These are phyloP conservation scores for Eulithis prunata DNA, from an alignment of 2,888 invertebrate species.

Conservation along the genomic window DNA sequence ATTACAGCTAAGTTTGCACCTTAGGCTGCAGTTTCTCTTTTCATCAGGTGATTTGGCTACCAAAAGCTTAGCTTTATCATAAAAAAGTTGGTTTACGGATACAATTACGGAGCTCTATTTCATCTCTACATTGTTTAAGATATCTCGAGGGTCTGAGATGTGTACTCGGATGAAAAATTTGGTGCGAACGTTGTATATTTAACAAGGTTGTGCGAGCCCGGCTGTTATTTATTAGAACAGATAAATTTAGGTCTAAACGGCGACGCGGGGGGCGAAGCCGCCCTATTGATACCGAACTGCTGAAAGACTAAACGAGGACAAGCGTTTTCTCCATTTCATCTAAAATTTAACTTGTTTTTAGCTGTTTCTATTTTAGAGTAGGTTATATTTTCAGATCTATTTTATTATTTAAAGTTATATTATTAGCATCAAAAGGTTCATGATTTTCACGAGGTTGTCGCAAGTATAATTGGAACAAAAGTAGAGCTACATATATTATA, in stretches of 20 bases:
- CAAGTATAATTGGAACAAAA: no score
- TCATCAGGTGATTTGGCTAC: no score
- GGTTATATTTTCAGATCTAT: no score
- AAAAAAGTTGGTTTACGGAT: background rate
- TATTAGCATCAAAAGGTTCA: no score
- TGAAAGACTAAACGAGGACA: constrained; percentile 17
- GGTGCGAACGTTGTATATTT: constrained; percentile 74
- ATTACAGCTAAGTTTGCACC: no score
- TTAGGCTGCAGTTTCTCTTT: no score
- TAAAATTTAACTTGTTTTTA: background rate
- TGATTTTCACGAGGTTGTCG: no score
- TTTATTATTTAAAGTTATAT: no score
- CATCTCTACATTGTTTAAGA: constrained; percentile 40
- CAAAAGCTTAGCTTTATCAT: no score
- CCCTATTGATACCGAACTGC: constrained; percentile 35
- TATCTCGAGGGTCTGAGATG: constrained; percentile 51
- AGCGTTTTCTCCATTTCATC: constrained; percentile 4
- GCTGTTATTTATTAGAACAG: constrained; percentile 72
- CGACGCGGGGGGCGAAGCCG: constrained; percentile 31
- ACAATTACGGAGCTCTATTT: constrained; percentile 27
- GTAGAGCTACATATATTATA: no score
- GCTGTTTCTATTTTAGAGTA: no score
- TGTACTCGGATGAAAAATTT: constrained; percentile 69
- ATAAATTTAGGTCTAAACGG: constrained; percentile 71
- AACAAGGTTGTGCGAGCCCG: constrained; percentile 61